Percentiles rank a stretch among this genome's conserved stretches.
Evolutionary conservation across 1,140 invertebrate genomes (phyloP).

Genomic region (Scaptomyza hsui): DNA sequence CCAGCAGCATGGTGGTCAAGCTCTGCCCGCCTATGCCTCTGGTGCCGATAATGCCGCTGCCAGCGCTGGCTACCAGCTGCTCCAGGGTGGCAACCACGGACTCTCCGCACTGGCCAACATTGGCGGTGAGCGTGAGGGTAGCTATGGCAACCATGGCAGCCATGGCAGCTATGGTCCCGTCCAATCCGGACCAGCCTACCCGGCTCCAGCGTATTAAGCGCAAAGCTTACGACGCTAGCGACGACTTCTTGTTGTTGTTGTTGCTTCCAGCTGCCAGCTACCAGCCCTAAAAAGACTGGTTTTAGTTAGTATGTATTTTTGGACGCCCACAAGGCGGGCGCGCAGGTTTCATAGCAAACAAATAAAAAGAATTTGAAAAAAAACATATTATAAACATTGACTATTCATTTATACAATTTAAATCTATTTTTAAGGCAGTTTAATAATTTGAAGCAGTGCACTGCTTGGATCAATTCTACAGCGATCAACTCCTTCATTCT

Average conservation of each 20-base stretch:
- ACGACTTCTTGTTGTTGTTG: slow-evolving; percentile 1
- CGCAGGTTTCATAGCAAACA: slow-evolving; percentile 69
- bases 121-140: slow-evolving; percentile 60
- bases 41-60: slow-evolving; percentile 69
- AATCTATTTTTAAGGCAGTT: no score
- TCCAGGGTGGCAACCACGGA: slow-evolving; percentile 74
- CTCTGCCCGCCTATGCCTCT: slow-evolving; percentile 66
- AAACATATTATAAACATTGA: background rate
- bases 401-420: no score
- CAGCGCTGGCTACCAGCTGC: slow-evolving; percentile 75
- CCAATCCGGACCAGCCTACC: slow-evolving; percentile 51
- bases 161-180: slow-evolving; percentile 43
- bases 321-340: slow-evolving; percentile 50
- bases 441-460: no score
- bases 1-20: slow-evolving; percentile 48
- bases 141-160: slow-evolving; percentile 40
- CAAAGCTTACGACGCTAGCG: slow-evolving; percentile 11
- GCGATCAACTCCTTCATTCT: no score
- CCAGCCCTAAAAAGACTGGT: slow-evolving; percentile 29
- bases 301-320: slow-evolving; percentile 66
- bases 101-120: slow-evolving; percentile 75
- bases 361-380: slow-evolving; percentile 70
- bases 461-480: no score
- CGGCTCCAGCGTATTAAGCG: slow-evolving; percentile 57
- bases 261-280: slow-evolving; percentile 35